Evolutionary conservation across 2,797 vertebrate species (phyloP).

Genomic region (Delichon dasypus): DNA sequence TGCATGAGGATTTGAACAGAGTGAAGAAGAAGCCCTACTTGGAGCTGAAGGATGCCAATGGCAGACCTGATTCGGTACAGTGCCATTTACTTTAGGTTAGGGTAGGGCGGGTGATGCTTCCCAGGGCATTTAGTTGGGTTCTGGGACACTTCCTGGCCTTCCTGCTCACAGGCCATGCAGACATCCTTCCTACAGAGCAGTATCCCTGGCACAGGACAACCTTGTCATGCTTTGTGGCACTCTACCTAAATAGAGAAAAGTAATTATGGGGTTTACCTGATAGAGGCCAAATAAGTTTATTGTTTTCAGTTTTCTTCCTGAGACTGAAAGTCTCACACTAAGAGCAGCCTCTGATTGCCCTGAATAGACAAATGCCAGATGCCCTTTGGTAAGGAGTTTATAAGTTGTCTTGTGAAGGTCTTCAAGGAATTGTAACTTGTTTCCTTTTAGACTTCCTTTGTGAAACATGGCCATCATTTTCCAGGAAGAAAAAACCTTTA

Average conservation of each 20-base stretch:
- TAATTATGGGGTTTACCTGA: background rate
- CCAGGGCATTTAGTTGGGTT: background rate
- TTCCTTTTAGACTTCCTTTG: background rate
- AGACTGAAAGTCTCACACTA: background rate
- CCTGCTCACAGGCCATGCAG: background rate
- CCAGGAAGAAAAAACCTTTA: background rate
- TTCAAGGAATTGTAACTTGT: background rate
- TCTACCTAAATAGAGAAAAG: background rate
- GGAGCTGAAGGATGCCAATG: constrained; percentile 90
- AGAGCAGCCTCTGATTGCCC: background rate
- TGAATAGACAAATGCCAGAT: background rate
- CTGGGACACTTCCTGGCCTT: background rate
- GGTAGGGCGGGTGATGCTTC: background rate
- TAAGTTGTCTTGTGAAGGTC: background rate
- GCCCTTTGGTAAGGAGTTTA: background rate
- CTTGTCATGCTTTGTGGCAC: background rate
- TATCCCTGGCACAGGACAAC: background rate
- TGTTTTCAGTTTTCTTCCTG: background rate
- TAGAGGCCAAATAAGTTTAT: background rate
- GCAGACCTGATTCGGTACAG: constrained; percentile 88
- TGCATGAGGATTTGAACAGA: constrained; percentile 95
- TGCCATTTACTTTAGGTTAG: background rate
- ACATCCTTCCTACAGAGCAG: background rate
- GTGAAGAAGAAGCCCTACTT: constrained; percentile 98
- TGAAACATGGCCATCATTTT: background rate